phyloP scores from a whole-genome alignment of 2,888 invertebrate species.

The Himalopsyche kuldschensis region DNA sequence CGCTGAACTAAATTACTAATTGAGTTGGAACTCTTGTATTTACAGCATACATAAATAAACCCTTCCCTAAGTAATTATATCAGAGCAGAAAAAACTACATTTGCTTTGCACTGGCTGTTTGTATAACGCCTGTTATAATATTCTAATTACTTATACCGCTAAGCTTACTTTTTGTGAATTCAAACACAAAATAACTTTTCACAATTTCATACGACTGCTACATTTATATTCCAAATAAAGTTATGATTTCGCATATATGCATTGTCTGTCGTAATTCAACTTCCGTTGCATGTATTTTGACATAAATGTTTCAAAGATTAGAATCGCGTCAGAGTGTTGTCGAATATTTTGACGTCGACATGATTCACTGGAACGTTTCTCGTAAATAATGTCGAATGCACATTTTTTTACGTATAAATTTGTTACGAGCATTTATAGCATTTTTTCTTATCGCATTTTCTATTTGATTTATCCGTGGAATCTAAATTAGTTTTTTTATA shows the following conservation, averaged over 20 bases:
- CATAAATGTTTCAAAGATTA: neutral
- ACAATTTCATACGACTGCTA: neutral
- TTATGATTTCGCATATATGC: neutral
- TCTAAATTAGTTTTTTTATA: neutral
- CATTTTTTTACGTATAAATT: constrained; percentile 1
- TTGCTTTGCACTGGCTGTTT: neutral
- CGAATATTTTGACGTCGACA: neutral
- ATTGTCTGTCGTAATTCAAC: neutral
- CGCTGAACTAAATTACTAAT: neutral
- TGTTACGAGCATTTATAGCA: neutral
- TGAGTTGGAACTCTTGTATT: neutral
- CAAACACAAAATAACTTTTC: neutral
- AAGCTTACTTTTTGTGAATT: neutral
- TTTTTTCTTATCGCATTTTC: neutral
- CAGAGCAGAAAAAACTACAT: neutral
- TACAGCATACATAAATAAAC: neutral
- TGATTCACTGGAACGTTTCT: constrained; percentile 1
- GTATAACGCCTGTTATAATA: neutral
- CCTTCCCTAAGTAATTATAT: neutral
- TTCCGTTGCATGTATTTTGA: neutral
- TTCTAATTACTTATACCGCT: neutral
- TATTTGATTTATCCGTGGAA: neutral
- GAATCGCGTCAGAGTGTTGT: neutral
- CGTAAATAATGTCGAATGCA: neutral
- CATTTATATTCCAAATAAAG: neutral